A percentile compares a stretch with the other conserved stretches of the same genome.
Conservation (phyloP, 2,113 vertebrate genomes). For the Gymnorhina tibicen region DNA sequence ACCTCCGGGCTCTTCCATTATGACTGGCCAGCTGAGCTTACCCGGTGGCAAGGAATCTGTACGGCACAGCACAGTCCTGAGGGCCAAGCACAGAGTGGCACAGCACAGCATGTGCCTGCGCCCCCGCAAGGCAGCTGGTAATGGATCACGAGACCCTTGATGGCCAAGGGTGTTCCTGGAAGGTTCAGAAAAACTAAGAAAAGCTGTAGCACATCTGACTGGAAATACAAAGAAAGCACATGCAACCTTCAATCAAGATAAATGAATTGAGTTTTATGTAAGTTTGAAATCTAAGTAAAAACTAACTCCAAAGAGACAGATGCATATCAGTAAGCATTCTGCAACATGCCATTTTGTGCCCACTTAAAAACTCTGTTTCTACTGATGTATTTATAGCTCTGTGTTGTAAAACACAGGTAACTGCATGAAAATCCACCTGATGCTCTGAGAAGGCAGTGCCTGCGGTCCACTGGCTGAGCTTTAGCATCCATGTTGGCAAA, state of each 20-base stretch:
- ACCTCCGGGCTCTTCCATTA: neutral
- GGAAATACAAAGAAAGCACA: neutral
- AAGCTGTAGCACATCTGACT: neutral
- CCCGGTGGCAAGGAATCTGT: neutral
- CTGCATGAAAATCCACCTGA: neutral
- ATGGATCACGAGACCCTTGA: rapidly evolving
- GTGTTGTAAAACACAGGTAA: neutral
- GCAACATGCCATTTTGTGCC: neutral
- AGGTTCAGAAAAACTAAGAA: neutral
- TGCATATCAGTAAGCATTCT: neutral
- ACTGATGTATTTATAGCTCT: neutral
- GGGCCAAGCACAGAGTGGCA: neutral
- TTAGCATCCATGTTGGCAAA: neutral
- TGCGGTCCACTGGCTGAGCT: neutral
- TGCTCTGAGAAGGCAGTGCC: neutral
- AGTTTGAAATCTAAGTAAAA: neutral
- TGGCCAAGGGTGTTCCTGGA: neutral
- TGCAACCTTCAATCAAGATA: neutral
- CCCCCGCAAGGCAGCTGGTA: neutral
- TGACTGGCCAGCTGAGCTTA: neutral
- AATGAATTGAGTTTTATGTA: neutral
- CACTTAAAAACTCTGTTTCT: neutral
- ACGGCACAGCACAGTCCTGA: neutral
- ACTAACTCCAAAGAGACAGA: neutral
- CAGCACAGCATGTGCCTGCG: rapidly evolving